phyloP scores from a whole-genome alignment of 2,113 vertebrate species.

The Bambusicola thoracicus region DNA sequence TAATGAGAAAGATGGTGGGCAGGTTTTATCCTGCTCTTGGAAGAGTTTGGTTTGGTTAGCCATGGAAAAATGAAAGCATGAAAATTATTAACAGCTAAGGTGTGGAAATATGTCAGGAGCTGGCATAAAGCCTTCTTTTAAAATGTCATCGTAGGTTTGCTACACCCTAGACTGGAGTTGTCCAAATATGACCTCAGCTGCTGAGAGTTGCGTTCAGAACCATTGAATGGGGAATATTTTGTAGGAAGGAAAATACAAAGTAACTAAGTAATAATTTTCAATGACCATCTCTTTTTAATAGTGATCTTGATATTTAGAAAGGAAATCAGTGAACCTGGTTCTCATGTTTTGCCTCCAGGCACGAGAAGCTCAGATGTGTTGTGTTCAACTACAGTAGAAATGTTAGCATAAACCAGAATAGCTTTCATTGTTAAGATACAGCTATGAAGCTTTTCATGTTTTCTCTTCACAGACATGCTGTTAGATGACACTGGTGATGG shows the following conservation, averaged over 20 bases:
- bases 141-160: constrained; percentile 49
- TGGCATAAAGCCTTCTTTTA: constrained; percentile 60
- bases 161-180: constrained; percentile 11
- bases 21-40: constrained; percentile 40
- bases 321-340: not conserved
- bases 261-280: constrained; percentile 27
- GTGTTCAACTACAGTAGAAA: constrained; percentile 1
- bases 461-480: constrained; percentile 89
- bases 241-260: not conserved
- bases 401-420: constrained; percentile 17
- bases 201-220: constrained; percentile 50
- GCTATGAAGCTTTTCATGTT: constrained; percentile 68
- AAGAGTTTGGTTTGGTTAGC: not conserved
- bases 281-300: constrained; percentile 3
- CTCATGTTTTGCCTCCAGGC: constrained; percentile 15
- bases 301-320: not conserved
- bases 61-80: constrained; percentile 24
- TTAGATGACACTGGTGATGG: constrained; percentile 92
- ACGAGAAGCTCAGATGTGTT: not conserved
- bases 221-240: constrained; percentile 40
- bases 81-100: constrained; percentile 22
- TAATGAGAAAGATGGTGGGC: not conserved
- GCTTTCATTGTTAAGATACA: constrained; percentile 23
- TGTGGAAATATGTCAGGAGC: constrained; percentile 59
- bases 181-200: constrained; percentile 67